Evolutionary conservation across 1,140 invertebrate species (phyloP).

Genomic region (Paraescarpia echinospica): DNA sequence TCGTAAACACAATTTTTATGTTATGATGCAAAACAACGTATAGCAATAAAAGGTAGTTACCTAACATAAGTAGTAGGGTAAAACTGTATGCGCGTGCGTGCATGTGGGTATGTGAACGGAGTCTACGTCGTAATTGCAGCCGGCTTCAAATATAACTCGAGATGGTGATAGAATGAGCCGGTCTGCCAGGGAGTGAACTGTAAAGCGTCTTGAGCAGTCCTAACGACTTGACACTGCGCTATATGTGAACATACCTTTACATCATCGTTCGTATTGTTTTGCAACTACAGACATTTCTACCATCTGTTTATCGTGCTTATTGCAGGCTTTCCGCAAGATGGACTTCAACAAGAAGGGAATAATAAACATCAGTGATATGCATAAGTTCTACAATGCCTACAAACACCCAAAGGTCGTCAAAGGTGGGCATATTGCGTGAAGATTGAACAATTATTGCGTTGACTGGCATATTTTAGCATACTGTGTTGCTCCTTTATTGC

Average conservation of each 20-base stretch:
- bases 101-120: too few species aligned
- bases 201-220: too few species aligned
- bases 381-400: constrained; percentile 55
- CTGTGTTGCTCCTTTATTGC: background rate
- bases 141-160: too few species aligned
- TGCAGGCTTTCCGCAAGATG: constrained; percentile 54
- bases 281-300: background rate
- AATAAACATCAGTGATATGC: constrained; percentile 50
- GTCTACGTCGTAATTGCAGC: too few species aligned
- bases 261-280: too few species aligned
- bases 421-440: background rate
- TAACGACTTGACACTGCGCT: background rate
- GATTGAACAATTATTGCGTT: background rate
- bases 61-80: too few species aligned
- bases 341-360: constrained; percentile 48
- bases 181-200: too few species aligned
- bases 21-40: too few species aligned
- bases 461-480: background rate
- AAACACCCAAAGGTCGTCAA: constrained; percentile 36
- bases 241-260: background rate
- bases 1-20: too few species aligned
- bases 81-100: too few species aligned
- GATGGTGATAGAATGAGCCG: too few species aligned
- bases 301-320: background rate
- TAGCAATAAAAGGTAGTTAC: too few species aligned